Base-by-base conservation (phyloP, 1,140 invertebrate genomes). In the Lepidurus apus region DNA sequence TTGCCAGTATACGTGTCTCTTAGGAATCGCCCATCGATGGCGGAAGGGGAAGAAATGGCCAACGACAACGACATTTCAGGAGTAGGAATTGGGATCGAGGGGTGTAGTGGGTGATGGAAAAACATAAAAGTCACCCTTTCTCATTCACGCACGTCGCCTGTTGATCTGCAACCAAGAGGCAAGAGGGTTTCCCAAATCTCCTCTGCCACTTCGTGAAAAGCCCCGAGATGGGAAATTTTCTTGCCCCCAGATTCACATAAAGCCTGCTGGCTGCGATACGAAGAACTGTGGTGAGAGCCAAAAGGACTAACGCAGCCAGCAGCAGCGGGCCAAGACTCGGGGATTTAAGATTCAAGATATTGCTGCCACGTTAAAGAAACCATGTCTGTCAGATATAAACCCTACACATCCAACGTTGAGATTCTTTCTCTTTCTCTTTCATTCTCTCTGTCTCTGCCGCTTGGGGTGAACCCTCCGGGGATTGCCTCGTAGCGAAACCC, bases 171-270 rank as follows among this genome's bases (percentile, higher is more conserved):
- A 17, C 53, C 53, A 13, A 65, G 45, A 47, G 53, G 53, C 53
- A 13, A 65, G 45, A 47, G 53, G 53, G 53, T 21, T 65, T 65
- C 21, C n/a, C 53, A 65, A 65, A 65, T 65, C 53, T 65, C 53
- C 53, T 65, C 53, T 65, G 53, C n/a, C 53, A 65, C 53, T 65
- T 65, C 53, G 17, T 65, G 53, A 65, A 65, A 65, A 65, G 53
- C 53, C 21, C 53, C 53, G 8, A 65, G 53, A 17, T 65, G 53
- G 53, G 3, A 3, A 13, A 65, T 65, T 65, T 65, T 0, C 8
- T 65, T 65, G 8, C 13, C 53, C 53, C 53, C 53, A 21, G 53
- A 65, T n/a, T 65, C 53, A 13, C 53, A 65, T 21, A 65, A 65
- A 65, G 53, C 13, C 53, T 65, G 53, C 17, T n/a, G 53, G 53